Percentiles rank a stretch among this genome's conserved stretches.
Evolutionary conservation across 1,140 invertebrate genomes (phyloP).

Genomic region (Hyphantria cunea): DNA sequence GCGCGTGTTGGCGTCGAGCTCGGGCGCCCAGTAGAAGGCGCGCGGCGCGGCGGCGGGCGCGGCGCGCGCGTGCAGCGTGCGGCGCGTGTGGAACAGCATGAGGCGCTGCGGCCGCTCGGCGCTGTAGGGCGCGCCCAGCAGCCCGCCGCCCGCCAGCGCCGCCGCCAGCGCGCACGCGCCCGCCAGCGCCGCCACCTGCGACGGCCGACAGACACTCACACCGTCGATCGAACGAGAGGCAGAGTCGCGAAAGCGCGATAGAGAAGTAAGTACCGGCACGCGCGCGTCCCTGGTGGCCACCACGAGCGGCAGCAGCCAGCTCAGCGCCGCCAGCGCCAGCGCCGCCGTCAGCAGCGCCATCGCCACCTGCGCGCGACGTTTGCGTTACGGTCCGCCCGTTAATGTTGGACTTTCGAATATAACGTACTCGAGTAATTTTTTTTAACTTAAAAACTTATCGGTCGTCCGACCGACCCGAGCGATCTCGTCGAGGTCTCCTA

Average conservation of each 20-base stretch:
- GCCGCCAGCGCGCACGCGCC: conserved; percentile 17
- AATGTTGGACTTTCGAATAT: too few species aligned
- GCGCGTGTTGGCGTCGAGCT: conserved; percentile 17
- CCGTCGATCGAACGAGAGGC: too few species aligned
- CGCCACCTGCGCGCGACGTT: conserved; percentile 66
- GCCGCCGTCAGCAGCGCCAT: conserved; percentile 44
- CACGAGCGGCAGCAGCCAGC: conserved; percentile 57
- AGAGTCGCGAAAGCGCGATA: not conserved
- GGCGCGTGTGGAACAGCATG: conserved; percentile 80
- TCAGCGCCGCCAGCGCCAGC: conserved; percentile 42
- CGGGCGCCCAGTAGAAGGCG: conserved; percentile 10
- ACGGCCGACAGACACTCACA: too few species aligned
- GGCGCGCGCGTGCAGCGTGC: conserved; percentile 42
- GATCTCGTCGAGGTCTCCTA: too few species aligned
- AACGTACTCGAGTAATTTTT: too few species aligned
- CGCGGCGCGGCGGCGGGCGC: not conserved
- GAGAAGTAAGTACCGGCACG: conserved; percentile 14
- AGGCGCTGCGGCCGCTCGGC: conserved; percentile 87
- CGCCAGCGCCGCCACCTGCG: conserved; percentile 1
- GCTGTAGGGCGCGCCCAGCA: conserved; percentile 88
- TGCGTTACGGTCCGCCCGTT: too few species aligned
- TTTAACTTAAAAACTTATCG: too few species aligned
- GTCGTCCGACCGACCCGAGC: too few species aligned
- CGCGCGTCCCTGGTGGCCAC: conserved; percentile 22
- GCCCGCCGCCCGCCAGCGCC: conserved; percentile 33